These are phyloP conservation scores for Oreotrochilus melanogaster DNA, from an alignment of 2,113 vertebrate species.

Conservation along the genomic window DNA sequence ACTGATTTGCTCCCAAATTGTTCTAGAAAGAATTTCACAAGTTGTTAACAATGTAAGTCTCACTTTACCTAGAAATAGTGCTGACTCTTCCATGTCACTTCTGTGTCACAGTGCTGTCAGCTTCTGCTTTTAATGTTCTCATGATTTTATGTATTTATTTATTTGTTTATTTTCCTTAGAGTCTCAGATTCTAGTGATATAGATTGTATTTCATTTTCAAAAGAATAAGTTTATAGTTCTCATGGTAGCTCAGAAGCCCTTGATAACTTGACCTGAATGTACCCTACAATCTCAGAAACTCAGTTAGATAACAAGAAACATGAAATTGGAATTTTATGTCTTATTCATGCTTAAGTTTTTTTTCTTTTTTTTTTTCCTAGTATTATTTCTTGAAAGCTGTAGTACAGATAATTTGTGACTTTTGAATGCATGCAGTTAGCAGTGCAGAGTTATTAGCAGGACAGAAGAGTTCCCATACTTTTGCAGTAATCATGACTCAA, in stretches of 20 bases:
- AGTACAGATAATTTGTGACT: background rate
- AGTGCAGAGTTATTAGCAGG: background rate
- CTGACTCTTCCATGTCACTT: constrained; percentile 3
- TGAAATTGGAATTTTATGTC: background rate
- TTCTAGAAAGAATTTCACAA: background rate
- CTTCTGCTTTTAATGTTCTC: constrained; percentile 7
- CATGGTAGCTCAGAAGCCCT: background rate
- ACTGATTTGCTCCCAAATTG: background rate
- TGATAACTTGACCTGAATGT: background rate
- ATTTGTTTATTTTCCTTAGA: background rate
- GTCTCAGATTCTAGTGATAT: background rate
- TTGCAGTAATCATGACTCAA: background rate
- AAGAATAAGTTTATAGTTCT: background rate
- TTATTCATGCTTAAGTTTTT: background rate
- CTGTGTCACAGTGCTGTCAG: constrained; percentile 27
- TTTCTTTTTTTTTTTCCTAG: background rate
- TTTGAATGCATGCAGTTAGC: background rate
- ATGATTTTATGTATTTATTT: no score
- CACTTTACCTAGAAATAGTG: background rate
- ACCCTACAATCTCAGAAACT: background rate
- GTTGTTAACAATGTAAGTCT: background rate
- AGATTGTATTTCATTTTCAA: background rate
- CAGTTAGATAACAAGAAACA: background rate
- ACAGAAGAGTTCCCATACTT: background rate
- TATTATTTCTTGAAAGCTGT: background rate